These are phyloP conservation scores for Hippocampus mohnikei DNA, from an alignment of 2,113 vertebrate species.

Conservation along the genomic window DNA sequence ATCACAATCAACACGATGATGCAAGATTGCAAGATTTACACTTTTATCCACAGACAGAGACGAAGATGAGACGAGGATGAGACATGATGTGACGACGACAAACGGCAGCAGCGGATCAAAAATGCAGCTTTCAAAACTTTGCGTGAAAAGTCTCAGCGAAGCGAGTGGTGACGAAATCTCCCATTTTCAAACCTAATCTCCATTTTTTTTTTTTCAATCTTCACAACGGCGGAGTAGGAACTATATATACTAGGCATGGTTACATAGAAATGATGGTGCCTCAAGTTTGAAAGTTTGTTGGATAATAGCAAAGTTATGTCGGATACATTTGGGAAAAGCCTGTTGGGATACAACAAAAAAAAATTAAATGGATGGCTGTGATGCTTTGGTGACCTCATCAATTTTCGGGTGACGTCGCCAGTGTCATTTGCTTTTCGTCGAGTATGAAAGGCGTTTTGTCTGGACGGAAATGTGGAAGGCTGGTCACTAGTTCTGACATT, in stretches of 20 bases:
- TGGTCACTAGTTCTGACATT: no score
- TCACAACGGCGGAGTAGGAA: not conserved
- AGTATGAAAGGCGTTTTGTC: no score
- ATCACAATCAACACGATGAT: slow-evolving; percentile 11
- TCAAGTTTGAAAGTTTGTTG: no score
- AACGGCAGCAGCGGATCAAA: not conserved
- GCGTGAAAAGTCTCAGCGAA: not conserved
- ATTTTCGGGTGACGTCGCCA: no score
- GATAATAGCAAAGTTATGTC: no score
- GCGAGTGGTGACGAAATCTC: not conserved
- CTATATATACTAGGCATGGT: not conserved
- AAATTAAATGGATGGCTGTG: no score
- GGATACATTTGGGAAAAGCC: no score
- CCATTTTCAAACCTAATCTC: not conserved
- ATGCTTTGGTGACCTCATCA: no score
- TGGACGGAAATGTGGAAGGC: no score
- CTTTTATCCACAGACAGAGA: slow-evolving; percentile 10
- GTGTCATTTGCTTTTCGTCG: no score
- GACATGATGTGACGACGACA: not conserved
- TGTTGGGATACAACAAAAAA: no score
- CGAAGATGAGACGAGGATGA: not conserved
- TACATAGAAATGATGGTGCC: not conserved
- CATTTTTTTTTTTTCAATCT: not conserved
- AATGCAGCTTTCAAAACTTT: not conserved
- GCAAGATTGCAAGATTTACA: slow-evolving; percentile 17